Evolutionary conservation across 2,888 invertebrate genomes (phyloP), one percentile per base, ranked within the genome.

Genomic region (Protonemura montana): DNA sequence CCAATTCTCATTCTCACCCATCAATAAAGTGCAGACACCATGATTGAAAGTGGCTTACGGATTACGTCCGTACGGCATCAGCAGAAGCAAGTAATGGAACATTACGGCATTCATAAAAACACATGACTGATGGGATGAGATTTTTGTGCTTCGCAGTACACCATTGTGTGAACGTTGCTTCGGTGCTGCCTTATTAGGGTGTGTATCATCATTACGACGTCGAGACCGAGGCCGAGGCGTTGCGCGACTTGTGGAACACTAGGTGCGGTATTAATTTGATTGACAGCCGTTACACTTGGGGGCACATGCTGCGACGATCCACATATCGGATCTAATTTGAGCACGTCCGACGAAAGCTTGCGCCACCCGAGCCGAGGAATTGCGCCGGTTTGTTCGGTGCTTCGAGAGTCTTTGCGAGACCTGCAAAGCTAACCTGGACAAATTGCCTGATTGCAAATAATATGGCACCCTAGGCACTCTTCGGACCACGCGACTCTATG

Each of bases 101-200:
- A 78, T 78, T 78, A 78, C 78, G 78, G 28, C 78, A 78, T 3
- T 78, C 78, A 78, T 78, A 78, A 78, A 78, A 78, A 78, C 78
- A 78, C 78, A 78, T 78, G 78, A 78, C 78, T 28, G 78, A 78
- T 78, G 28, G 78, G 27, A 78, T 78, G 10, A 78, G 78, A 28
- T 78, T 78, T 78, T 78, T 78, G 27, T 78, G 27, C 28, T 78
- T 78, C 16, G 28, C 26, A 27, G n/a, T 78, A 21, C 3, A 78
- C 28, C 27, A 78, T 78, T 78, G 78, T 78, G 78, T 78, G 59
- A 59, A 27, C 27, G 78, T 25, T 78, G 78, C 26, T 21, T 7
- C 6, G n/a, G 77, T 77, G 21, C 78, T 78, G 16, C 78, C 78
- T 27, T 78, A 78, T 78, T 78, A 78, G 78, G 78, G 21, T 27